These are phyloP conservation scores for Meda fulgida DNA, from an alignment of 2,797 vertebrate genomes.

Conservation along the genomic window DNA sequence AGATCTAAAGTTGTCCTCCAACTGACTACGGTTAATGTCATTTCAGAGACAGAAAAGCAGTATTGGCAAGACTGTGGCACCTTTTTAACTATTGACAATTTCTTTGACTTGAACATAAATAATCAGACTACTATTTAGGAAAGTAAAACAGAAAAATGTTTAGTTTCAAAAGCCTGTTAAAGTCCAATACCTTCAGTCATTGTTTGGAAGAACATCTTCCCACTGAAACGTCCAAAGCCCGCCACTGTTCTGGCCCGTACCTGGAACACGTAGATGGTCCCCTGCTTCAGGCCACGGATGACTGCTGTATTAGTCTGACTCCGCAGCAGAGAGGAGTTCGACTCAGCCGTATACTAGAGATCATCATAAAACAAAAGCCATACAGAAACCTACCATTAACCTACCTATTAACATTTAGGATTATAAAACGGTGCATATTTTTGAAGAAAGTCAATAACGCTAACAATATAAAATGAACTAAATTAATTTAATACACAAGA, in stretches of 20 bases:
- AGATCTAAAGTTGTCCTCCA: constrained; percentile 42
- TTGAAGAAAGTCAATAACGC: background rate
- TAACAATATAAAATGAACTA: background rate
- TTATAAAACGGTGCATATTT: constrained; percentile 1
- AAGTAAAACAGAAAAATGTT: background rate
- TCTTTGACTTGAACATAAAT: constrained; percentile 13
- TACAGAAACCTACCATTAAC: background rate
- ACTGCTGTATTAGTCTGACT: constrained; percentile 93
- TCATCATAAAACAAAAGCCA: constrained; percentile 1
- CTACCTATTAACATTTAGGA: constrained; percentile 10
- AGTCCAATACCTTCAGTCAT: constrained; percentile 90
- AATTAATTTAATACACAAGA: background rate
- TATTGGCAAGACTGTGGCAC: constrained; percentile 13
- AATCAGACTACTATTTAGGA: background rate
- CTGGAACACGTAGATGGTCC: constrained; percentile 96
- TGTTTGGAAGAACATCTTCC: constrained; percentile 99
- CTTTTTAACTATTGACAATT: background rate
- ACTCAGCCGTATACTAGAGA: constrained; percentile 86
- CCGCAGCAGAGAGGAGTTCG: constrained; percentile 88
- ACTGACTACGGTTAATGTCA: constrained; percentile 35
- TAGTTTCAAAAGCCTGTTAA: background rate
- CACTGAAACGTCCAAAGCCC: constrained; percentile 93
- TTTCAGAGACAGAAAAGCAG: constrained; percentile 35
- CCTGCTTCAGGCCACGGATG: constrained; percentile 86
- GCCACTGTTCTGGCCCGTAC: constrained; percentile 95